These are phyloP conservation scores for Crypturellus tataupa DNA, from an alignment of 2,797 vertebrate genomes.

Conservation along the genomic window DNA sequence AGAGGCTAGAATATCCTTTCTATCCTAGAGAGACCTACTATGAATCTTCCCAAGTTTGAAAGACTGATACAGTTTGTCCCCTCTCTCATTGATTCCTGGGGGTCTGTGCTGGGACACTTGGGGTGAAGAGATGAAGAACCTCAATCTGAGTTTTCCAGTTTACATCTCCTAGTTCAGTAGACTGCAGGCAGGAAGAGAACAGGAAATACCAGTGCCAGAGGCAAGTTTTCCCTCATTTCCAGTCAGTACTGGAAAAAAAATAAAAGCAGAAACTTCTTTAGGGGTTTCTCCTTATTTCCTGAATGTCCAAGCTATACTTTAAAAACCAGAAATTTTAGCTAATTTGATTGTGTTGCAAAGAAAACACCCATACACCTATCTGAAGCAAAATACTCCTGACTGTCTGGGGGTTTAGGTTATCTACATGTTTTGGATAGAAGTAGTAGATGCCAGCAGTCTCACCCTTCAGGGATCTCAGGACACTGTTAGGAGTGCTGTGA, in stretches of 20 bases:
- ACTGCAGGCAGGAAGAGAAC: neutral
- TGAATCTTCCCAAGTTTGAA: neutral
- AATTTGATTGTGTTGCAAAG: neutral
- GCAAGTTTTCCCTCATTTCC: neutral
- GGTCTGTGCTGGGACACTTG: neutral
- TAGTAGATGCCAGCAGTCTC: neutral
- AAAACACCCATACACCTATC: neutral
- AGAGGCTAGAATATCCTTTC: neutral
- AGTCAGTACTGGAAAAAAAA: neutral
- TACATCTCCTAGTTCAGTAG: neutral
- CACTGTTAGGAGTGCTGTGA: neutral
- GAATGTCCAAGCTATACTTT: neutral
- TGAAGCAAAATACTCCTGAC: neutral
- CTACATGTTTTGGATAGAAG: neutral
- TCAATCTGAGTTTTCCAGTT: neutral
- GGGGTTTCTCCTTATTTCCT: slow-evolving; percentile 17
- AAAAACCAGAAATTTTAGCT: neutral
- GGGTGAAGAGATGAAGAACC: neutral
- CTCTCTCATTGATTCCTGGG: neutral
- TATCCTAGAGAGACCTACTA: neutral
- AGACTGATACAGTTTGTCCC: neutral
- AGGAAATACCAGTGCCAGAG: neutral
- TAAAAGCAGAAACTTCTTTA: neutral
- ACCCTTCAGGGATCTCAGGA: neutral
- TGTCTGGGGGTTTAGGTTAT: neutral